A percentile compares a stretch with the other conserved stretches of the same genome.
Evolutionary conservation across 2,113 vertebrate species (phyloP).

Genomic region (Oxyruncus cristatus): DNA sequence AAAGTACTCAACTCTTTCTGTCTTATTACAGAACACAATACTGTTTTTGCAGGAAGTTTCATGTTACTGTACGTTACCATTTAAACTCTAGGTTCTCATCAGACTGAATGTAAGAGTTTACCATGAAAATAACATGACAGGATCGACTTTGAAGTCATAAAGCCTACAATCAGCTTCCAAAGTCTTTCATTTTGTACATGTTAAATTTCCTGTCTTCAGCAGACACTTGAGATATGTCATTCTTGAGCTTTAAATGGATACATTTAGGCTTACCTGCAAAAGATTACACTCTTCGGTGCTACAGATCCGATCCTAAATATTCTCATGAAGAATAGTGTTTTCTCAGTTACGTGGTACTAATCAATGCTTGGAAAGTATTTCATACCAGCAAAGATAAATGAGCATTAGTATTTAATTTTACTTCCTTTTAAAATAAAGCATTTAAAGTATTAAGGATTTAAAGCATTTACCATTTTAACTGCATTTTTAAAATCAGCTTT

Average conservation of each 20-base stretch:
- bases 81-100: neutral
- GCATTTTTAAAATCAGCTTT: neutral
- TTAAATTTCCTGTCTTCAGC: neutral
- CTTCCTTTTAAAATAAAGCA: neutral
- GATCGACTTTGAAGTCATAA: neutral
- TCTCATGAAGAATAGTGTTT: neutral
- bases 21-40: neutral
- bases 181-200: neutral
- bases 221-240: rapidly evolving
- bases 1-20: neutral
- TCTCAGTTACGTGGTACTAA: neutral
- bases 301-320: neutral
- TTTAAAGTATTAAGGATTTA: neutral
- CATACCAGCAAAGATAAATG: neutral
- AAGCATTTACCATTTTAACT: neutral
- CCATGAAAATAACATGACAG: neutral
- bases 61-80: neutral
- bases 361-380: neutral
- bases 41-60: neutral
- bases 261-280: neutral
- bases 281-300: neutral
- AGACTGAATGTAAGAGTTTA: neutral
- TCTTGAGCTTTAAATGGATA: neutral
- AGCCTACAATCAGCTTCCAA: neutral
- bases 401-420: neutral